Conservation (phyloP, 2,797 vertebrate genomes). For the Emydoidea blandingii region DNA sequence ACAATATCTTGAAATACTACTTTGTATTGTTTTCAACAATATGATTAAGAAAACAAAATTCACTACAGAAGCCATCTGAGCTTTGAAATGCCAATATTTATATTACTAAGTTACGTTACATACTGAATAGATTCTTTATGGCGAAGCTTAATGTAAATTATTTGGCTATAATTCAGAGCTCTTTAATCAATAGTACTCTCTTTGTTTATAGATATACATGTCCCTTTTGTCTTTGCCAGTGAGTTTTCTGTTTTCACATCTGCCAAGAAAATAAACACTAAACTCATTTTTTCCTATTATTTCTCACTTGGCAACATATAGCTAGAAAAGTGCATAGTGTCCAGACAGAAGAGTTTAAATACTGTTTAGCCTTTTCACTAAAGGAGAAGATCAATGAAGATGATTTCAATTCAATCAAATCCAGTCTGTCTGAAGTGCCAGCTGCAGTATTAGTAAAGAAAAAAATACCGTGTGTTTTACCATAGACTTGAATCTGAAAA, state of each 20-base stretch:
- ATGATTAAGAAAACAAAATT: not conserved
- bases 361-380: constrained; percentile 5
- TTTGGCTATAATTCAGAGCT: not conserved
- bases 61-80: not conserved
- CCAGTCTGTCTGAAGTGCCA: not conserved
- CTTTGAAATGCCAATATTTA: constrained; percentile 7
- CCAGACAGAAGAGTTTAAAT: constrained; percentile 11
- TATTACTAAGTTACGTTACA: not conserved
- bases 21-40: not conserved
- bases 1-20: not conserved
- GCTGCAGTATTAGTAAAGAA: not conserved
- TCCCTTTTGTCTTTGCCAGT: not conserved
- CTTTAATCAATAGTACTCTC: not conserved
- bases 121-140: not conserved
- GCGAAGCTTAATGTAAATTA: constrained; percentile 22
- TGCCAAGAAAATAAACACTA: not conserved
- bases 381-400: not conserved
- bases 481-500: not conserved
- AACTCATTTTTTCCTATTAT: not conserved
- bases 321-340: not conserved
- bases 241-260: not conserved
- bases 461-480: not conserved
- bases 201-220: constrained; percentile 4
- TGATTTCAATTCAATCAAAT: constrained; percentile 38
- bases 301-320: not conserved